A percentile compares a stretch with the other conserved stretches of the same genome.
phyloP scores from a whole-genome alignment of 1,140 invertebrate genomes.

The Stegodyphus mimosarum region DNA sequence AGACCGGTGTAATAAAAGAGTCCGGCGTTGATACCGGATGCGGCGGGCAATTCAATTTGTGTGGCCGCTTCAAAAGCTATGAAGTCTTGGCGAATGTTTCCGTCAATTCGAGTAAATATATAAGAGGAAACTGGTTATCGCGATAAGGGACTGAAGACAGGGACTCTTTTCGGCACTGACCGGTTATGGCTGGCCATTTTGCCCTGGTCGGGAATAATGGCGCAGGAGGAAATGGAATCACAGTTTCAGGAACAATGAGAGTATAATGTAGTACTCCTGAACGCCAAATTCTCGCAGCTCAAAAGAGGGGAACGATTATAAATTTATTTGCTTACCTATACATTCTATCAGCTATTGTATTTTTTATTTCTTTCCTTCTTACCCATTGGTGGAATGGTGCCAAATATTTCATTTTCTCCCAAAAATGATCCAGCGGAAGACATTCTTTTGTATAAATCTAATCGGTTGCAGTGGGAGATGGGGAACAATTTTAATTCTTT shows the following conservation, averaged over 20 bases:
- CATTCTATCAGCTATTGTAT: neutral
- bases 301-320: conserved; percentile 39
- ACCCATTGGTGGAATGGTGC: neutral
- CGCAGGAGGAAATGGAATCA: conserved; percentile 39
- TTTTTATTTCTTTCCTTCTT: neutral
- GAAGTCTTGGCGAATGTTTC: conserved; percentile 42
- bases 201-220: conserved; percentile 31
- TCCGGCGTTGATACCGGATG: conserved; percentile 39
- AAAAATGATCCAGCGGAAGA: too few relatives aligned
- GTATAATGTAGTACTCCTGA: conserved; percentile 36
- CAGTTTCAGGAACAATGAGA: conserved; percentile 47
- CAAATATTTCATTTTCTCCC: neutral
- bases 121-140: conserved; percentile 29
- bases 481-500: too few relatives aligned
- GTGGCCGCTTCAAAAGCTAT: conserved; percentile 34
- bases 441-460: too few relatives aligned
- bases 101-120: conserved; percentile 47
- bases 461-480: too few relatives aligned
- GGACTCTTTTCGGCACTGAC: conserved; percentile 18
- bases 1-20: conserved; percentile 45
- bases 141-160: conserved; percentile 34
- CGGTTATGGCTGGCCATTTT: conserved; percentile 53
- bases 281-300: conserved; percentile 23
- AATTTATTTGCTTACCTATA: conserved; percentile 33
- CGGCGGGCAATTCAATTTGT: conserved; percentile 21